These are phyloP conservation scores for Hydrotaea diabolus DNA, from an alignment of 2,888 invertebrate genomes.

Conservation along the genomic window DNA sequence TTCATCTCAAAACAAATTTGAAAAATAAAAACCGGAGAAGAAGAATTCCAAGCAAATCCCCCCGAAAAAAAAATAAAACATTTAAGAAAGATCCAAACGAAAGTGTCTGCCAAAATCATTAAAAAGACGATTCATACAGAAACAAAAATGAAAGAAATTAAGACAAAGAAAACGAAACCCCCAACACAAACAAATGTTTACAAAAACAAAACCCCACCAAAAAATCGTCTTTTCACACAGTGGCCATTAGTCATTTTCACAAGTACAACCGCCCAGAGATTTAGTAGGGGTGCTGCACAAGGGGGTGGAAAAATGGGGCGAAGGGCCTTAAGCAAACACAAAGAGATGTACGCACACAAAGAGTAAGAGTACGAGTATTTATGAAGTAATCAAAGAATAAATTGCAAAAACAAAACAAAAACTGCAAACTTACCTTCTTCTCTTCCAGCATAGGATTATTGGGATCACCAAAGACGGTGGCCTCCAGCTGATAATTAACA, in stretches of 20 bases:
- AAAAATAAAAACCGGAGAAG: neutral
- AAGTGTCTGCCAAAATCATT: conserved; percentile 64
- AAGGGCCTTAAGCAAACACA: neutral
- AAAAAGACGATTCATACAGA: conserved; percentile 28
- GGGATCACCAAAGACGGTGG: conserved; percentile 90
- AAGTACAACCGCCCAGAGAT: conserved; percentile 23
- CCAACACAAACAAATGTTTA: conserved; percentile 16
- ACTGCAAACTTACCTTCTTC: conserved; percentile 84
- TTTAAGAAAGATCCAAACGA: conserved; percentile 38
- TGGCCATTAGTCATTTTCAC: conserved; percentile 61
- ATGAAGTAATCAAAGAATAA: neutral
- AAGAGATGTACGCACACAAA: neutral
- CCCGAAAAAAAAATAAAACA: conserved; percentile 14
- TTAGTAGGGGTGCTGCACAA: conserved; percentile 11
- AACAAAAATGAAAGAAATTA: conserved; percentile 12
- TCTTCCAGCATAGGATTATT: conserved; percentile 91
- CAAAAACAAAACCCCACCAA: conserved; percentile 16
- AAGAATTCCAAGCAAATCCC: neutral
- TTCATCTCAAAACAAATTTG: conserved; percentile 9
- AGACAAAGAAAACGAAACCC: neutral
- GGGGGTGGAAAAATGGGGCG: neutral
- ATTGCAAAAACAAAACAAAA: conserved; percentile 2
- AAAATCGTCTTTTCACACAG: conserved; percentile 50
- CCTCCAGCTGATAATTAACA: conserved; percentile 92
- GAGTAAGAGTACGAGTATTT: conserved; percentile 24